phyloP scores from a whole-genome alignment of 1,140 invertebrate genomes.

The Procambarus virginalis region DNA sequence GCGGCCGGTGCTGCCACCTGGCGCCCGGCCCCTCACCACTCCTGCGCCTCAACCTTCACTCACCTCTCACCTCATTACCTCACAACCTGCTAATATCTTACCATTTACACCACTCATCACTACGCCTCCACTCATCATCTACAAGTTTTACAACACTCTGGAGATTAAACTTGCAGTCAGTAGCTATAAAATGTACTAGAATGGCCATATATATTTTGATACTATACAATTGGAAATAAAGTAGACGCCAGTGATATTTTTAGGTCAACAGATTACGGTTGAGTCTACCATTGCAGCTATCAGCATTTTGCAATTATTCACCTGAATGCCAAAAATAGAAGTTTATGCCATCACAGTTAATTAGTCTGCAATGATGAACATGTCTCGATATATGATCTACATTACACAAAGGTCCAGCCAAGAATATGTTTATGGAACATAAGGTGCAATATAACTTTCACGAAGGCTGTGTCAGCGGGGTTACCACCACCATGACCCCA shows the following conservation, averaged over 20 bases:
- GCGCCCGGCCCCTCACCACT: slow-evolving; percentile 6
- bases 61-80: slow-evolving; percentile 27
- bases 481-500: slow-evolving; percentile 25
- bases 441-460: slow-evolving; percentile 36
- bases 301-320: slow-evolving; percentile 41
- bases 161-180: neutral
- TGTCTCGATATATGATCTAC: neutral
- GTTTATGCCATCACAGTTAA: neutral
- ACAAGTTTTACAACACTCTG: neutral
- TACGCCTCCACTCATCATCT: neutral
- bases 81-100: slow-evolving; percentile 10
- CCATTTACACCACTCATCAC: neutral
- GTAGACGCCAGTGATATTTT: slow-evolving; percentile 13
- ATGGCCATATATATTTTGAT: neutral
- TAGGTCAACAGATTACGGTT: slow-evolving; percentile 34
- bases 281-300: slow-evolving; percentile 25
- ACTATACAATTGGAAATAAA: neutral
- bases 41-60: neutral
- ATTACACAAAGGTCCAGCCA: neutral
- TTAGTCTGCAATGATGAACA: neutral
- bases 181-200: neutral
- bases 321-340: neutral
- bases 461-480: slow-evolving; percentile 40
- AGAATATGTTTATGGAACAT: neutral
- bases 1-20: slow-evolving; percentile 23